Evolutionary conservation across 2,797 vertebrate species (phyloP).

Genomic region (Sebastes hubbsi): DNA sequence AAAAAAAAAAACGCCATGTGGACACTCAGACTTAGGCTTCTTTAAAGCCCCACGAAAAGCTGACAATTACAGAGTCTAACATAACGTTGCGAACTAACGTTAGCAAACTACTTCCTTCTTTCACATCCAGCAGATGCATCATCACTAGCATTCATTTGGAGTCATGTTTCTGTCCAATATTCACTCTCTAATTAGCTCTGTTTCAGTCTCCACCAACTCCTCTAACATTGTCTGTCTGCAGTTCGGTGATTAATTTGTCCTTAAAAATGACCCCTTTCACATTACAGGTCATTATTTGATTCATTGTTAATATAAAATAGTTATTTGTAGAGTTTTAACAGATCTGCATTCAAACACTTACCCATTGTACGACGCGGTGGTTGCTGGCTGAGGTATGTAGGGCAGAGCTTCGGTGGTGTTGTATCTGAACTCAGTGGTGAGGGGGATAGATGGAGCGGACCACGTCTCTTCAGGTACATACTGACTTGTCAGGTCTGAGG

Average conservation of each 20-base stretch:
- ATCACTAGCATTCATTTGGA: not conserved
- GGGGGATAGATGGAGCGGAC: constrained; percentile 88
- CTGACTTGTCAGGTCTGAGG: constrained; percentile 77
- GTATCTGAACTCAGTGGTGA: constrained; percentile 91
- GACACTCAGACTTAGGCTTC: too few relatives aligned
- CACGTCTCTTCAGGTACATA: constrained; percentile 89
- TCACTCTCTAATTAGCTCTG: not conserved
- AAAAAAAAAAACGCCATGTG: too few relatives aligned
- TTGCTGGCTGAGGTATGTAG: constrained; percentile 83
- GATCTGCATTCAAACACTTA: constrained; percentile 52
- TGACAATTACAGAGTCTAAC: not conserved
- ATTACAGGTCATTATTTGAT: not conserved
- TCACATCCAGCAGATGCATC: not conserved
- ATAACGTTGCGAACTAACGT: not conserved
- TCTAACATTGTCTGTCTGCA: not conserved
- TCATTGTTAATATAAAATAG: not conserved
- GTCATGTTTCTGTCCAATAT: not conserved
- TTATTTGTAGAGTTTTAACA: not conserved
- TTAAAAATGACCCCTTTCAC: not conserved
- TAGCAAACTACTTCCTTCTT: not conserved
- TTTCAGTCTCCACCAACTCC: not conserved
- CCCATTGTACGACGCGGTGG: constrained; percentile 85
- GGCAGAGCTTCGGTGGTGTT: constrained; percentile 85
- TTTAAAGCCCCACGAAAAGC: too few relatives aligned
- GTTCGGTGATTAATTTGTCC: not conserved